Base-by-base conservation (phyloP, 2,888 invertebrate genomes). In the Physocephala rufipes region DNA sequence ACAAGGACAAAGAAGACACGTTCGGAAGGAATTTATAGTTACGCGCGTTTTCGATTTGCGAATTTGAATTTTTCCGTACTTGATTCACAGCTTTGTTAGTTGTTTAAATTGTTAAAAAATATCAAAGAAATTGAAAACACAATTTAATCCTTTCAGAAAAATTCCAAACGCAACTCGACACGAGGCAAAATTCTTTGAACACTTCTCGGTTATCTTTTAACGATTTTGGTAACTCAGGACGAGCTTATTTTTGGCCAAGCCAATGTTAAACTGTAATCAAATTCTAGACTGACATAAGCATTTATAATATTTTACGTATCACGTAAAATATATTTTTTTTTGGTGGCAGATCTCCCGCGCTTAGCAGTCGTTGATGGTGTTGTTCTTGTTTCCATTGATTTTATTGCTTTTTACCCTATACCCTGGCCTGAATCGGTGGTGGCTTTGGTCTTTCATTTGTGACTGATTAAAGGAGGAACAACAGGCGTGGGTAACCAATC, bases 221-320 rank as follows among this genome's bases (percentile, higher is more conserved):
- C 47, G 61, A 63, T 59, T 55, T 24, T 21, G 30, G 16, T 30
- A 47, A 67, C 73, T 80, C 79, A 76, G 28, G 2, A 82, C 82
- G 78, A 82, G 78, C 82, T 80, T 81, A 78, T 79, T 78, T 78
- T 24, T 36, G 36, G 36, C 80, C 83, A 82, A 80, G 83, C 82
- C 82, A 82, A 82, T 82, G 82, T 75, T 82, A 82, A 83, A 83
- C 83, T 83, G 82, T 82, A 78, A 79, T 79, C 79, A 78, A 79
- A 77, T 79, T 81, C 78, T 76, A 78, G 81, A 80, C 76, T 76
- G 76, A 79, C 83, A 76, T 81, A 76, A 77, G 78, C 81, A 82
- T 83, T 83, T 83, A 83, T 83, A 83, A 80, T 77, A 78, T 82
- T 80, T 79, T 78, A n/a, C n/a, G n/a, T n/a, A n/a, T n/a, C n/a